These are phyloP conservation scores for Drosophila tristis DNA, from an alignment of 1,140 invertebrate genomes.

Conservation along the genomic window DNA sequence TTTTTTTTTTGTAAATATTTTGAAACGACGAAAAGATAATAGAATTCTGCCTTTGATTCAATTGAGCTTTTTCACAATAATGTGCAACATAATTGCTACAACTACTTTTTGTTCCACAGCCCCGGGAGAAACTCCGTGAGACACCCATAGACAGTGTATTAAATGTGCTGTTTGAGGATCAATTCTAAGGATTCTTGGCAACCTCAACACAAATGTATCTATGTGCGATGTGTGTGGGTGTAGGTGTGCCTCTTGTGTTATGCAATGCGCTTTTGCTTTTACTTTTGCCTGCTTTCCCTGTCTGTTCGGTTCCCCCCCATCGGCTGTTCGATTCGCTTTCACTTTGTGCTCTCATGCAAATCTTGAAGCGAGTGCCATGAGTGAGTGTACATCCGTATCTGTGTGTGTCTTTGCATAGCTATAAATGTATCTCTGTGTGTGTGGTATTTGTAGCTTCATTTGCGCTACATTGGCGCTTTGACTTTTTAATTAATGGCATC, in stretches of 20 bases:
- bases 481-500: slow-evolving; percentile 30
- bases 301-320: background rate
- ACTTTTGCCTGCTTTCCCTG: slow-evolving; percentile 5
- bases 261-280: slow-evolving; percentile 12
- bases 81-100: too few species aligned
- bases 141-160: too few species aligned
- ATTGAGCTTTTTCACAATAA: too few species aligned
- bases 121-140: too few species aligned
- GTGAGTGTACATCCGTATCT: background rate
- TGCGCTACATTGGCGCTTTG: slow-evolving; percentile 16
- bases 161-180: too few species aligned
- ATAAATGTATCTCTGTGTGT: background rate
- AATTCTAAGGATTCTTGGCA: too few species aligned
- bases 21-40: too few species aligned
- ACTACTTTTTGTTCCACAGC: too few species aligned
- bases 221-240: background rate
- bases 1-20: too few species aligned
- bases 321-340: background rate
- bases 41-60: too few species aligned
- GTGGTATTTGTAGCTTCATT: slow-evolving; percentile 9
- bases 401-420: background rate
- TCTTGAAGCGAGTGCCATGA: background rate
- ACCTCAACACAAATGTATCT: background rate
- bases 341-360: slow-evolving; percentile 23
- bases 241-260: background rate